Base-by-base conservation (phyloP, 2,113 vertebrate genomes). In the Bombycilla garrulus region DNA sequence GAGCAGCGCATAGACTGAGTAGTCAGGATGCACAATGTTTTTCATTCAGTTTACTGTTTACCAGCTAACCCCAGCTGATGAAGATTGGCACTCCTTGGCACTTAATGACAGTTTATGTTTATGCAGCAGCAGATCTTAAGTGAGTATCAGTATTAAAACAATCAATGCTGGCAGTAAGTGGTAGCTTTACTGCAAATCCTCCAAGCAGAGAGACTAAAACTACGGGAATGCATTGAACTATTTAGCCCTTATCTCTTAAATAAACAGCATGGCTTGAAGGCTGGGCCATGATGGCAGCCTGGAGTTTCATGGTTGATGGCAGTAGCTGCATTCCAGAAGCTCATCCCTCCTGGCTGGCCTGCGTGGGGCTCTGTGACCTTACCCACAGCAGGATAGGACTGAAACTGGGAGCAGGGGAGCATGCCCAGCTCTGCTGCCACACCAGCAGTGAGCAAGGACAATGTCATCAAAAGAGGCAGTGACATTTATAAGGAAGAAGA, bases 101-200 rank as follows among this genome's bases (percentile, higher is more conserved):
- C 66, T 76, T 87, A 71, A 18, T 67, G 69, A 66, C 69, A 81
- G 21, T 61, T 87, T 47, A 48, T 36, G 47, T 66, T 76, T 58
- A 67, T 1, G 10, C 38, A 90, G 70, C 69, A 91, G 61, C 40
- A 87, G 78, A 69, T 74, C 42, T 76, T 36, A 82, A 69, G 44
- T 69, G 66, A 36, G 28, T 86, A 90, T 94, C 74, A 82, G 57
- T 65, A 80, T 82, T 66, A 90, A 88, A 93, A 47, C 53, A 61
- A 45, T 65, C 78, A 80, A 48, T 94, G 90, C 17, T 0, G 3
- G 42, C 36, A 72, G 11, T 82, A 82, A 74, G 18, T 65, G 50
- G 61, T 57, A 53, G 81, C 53, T 92, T 88, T 72, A 65, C 74
- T 65, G n/a, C 50, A 91, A 80, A 85, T 88, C 40, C 62, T 88